Conservation (phyloP, 2,113 vertebrate species). For the Cynopterus brachyotis region DNA sequence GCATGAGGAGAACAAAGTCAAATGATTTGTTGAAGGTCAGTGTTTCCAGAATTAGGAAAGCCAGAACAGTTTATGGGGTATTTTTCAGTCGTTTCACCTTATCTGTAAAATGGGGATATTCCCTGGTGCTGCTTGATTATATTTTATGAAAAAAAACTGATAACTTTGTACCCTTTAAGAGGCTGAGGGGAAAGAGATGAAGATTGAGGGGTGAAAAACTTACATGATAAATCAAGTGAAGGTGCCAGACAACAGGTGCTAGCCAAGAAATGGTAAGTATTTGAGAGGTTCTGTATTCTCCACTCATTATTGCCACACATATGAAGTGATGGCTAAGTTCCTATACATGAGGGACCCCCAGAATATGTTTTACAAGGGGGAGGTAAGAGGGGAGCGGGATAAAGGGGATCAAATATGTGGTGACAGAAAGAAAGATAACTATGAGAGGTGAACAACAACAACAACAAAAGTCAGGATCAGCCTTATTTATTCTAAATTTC, state of each 20-base stretch:
- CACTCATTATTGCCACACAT: background rate
- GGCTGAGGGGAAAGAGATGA: background rate
- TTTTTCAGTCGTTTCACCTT: background rate
- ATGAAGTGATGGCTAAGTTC: background rate
- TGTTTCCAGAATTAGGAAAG: background rate
- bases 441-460: no score
- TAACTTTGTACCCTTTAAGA: background rate
- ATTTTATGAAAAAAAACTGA: background rate
- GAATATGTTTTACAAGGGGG: background rate
- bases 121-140: background rate
- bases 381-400: no score
- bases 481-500: constrained; percentile 38
- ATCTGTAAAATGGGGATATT: background rate
- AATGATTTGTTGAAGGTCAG: background rate
- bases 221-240: background rate
- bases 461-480: background rate
- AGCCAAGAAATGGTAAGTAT: background rate
- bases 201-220: background rate
- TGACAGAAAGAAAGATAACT: no score
- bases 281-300: background rate
- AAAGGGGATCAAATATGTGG: no score
- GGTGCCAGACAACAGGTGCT: background rate
- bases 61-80: background rate
- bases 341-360: background rate
- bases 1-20: background rate